Percentiles rank a stretch among this genome's conserved stretches.
Evolutionary conservation across 2,113 vertebrate species (phyloP).

Genomic region (Phylloscopus trochilus): DNA sequence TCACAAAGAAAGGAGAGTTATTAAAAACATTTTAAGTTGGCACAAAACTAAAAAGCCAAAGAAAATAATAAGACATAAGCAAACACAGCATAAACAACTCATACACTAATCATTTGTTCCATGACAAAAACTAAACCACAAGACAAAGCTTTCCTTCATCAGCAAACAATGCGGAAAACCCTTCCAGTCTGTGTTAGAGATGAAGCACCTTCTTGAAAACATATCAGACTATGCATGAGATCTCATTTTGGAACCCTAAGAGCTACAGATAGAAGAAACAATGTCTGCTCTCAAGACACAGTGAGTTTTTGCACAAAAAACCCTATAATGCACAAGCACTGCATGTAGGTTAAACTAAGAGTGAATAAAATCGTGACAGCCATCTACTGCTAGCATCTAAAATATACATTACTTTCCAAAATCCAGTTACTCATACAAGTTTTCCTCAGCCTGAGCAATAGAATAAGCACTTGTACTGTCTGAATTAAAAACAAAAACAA

Average conservation of each 20-base stretch:
- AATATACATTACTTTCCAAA: not conserved
- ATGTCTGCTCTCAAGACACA: not conserved
- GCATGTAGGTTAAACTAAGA: not conserved
- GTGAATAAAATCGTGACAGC: not conserved
- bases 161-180: not conserved
- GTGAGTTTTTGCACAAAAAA: not conserved
- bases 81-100: not conserved
- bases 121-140: not conserved
- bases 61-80: not conserved
- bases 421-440: not conserved
- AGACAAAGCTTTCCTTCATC: not conserved
- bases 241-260: not conserved
- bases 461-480: not conserved
- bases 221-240: not conserved
- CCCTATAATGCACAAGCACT: not conserved
- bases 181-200: not conserved
- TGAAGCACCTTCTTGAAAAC: not conserved
- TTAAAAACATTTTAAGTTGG: not conserved
- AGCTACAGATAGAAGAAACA: not conserved
- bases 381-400: not conserved
- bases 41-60: not conserved
- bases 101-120: not conserved
- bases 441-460: not conserved
- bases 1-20: not conserved
- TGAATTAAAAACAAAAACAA: not conserved